phyloP scores from a whole-genome alignment of 2,113 vertebrate genomes.

The Xyliphius kryptos region DNA sequence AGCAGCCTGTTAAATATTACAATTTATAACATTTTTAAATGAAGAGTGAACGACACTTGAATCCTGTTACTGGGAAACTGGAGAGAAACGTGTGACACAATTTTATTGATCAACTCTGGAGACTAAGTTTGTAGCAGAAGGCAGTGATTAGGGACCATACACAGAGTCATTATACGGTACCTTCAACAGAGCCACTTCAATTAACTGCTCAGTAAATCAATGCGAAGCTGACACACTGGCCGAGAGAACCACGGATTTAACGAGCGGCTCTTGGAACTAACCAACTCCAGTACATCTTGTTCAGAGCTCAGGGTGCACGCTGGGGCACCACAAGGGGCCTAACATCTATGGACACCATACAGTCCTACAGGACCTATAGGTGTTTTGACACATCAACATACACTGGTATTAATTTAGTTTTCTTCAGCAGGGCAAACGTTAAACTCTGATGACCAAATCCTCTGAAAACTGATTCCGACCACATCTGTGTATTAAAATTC shows the following conservation, averaged over 20 bases:
- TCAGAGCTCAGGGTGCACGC: no score
- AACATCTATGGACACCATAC: no score
- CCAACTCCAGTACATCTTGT: neutral
- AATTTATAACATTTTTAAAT: no score
- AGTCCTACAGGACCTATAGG: no score
- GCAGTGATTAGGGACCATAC: slow-evolving; percentile 29
- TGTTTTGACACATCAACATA: no score
- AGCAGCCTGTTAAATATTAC: no score
- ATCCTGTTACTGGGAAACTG: neutral
- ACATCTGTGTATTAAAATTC: slow-evolving; percentile 30
- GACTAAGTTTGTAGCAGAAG: slow-evolving; percentile 18
- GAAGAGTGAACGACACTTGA: no score
- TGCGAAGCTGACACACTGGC: slow-evolving; percentile 11
- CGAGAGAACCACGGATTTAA: slow-evolving; percentile 25
- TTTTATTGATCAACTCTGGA: slow-evolving; percentile 5
- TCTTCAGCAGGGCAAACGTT: no score
- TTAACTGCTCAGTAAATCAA: slow-evolving; percentile 37
- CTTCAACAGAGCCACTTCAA: slow-evolving; percentile 29
- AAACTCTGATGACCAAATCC: no score
- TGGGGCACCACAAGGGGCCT: no score
- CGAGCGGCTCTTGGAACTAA: slow-evolving; percentile 11
- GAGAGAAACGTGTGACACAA: neutral
- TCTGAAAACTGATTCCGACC: no score
- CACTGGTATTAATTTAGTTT: no score
- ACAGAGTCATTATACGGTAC: slow-evolving; percentile 25